These are phyloP conservation scores for Sphaerophoria rueppellii DNA, from an alignment of 2,888 invertebrate genomes.

Conservation along the genomic window DNA sequence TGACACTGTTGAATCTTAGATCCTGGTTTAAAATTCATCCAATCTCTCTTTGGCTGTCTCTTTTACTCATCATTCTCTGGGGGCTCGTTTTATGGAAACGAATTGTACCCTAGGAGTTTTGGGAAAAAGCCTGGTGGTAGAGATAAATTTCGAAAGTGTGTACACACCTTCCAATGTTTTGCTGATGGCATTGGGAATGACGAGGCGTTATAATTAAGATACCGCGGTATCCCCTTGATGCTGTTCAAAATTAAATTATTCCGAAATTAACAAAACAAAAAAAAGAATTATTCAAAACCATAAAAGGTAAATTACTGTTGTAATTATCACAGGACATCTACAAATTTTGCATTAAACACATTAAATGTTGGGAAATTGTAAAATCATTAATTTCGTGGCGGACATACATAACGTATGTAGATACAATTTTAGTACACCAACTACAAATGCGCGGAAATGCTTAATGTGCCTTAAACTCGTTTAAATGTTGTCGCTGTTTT, in stretches of 20 bases:
- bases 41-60: background rate
- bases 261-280: slow-evolving; percentile 33
- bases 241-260: slow-evolving; percentile 61
- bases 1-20: slow-evolving; percentile 20
- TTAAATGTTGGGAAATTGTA: slow-evolving; percentile 54
- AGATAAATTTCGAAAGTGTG: background rate
- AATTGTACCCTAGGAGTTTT: slow-evolving; percentile 1
- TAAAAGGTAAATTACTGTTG: slow-evolving; percentile 67
- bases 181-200: background rate
- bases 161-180: background rate
- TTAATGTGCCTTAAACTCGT: slow-evolving; percentile 57
- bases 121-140: background rate
- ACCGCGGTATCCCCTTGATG: slow-evolving; percentile 18
- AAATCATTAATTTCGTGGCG: slow-evolving; percentile 68
- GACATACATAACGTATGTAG: background rate
- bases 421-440: background rate
- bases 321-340: slow-evolving; percentile 67
- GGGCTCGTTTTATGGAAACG: slow-evolving; percentile 37
- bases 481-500: slow-evolving; percentile 37
- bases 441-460: slow-evolving; percentile 57
- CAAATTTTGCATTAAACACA: slow-evolving; percentile 52
- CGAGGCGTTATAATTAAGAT: slow-evolving; percentile 4
- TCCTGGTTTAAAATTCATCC: slow-evolving; percentile 1
- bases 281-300: slow-evolving; percentile 44
- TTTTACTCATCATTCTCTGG: background rate